A percentile compares a stretch with the other conserved stretches of the same genome.
These are phyloP conservation scores for Palaemon carinicauda DNA, from an alignment of 1,140 invertebrate species.

Conservation along the genomic window DNA sequence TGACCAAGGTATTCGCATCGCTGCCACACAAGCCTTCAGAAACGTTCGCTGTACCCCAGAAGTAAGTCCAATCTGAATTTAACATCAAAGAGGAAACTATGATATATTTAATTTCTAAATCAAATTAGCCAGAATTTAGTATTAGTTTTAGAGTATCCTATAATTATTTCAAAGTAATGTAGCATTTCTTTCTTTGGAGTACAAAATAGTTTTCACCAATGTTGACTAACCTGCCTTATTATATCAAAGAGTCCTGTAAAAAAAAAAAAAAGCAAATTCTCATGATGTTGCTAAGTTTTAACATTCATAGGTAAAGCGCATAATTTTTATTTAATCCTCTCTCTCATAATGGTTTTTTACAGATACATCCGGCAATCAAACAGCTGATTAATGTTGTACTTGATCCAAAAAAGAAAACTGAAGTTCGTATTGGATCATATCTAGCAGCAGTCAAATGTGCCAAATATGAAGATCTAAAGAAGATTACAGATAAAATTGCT, in stretches of 20 bases:
- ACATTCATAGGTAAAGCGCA: too few species aligned
- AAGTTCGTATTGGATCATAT: not conserved
- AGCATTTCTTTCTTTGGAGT: too few species aligned
- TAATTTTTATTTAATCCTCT: not conserved
- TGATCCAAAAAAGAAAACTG: not conserved
- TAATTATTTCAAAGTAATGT: too few species aligned
- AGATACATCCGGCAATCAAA: not conserved
- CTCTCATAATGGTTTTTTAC: not conserved
- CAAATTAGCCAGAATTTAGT: too few species aligned
- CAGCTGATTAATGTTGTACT: not conserved
- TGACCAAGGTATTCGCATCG: too few species aligned
- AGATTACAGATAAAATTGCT: not conserved
- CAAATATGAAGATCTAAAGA: not conserved
- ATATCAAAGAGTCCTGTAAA: too few species aligned
- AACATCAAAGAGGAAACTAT: not conserved
- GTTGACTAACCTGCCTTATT: too few species aligned
- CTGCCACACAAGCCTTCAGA: too few species aligned
- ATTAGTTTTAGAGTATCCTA: too few species aligned
- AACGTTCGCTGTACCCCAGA: conserved; percentile 3
- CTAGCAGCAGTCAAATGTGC: not conserved
- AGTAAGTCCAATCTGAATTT: conserved; percentile 5
- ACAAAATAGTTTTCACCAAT: too few species aligned
- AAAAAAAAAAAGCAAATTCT: not conserved
- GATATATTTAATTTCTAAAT: too few species aligned
- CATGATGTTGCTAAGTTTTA: too few species aligned